phyloP scores from a whole-genome alignment of 2,113 vertebrate genomes.

The Muntiacus muntjak region DNA sequence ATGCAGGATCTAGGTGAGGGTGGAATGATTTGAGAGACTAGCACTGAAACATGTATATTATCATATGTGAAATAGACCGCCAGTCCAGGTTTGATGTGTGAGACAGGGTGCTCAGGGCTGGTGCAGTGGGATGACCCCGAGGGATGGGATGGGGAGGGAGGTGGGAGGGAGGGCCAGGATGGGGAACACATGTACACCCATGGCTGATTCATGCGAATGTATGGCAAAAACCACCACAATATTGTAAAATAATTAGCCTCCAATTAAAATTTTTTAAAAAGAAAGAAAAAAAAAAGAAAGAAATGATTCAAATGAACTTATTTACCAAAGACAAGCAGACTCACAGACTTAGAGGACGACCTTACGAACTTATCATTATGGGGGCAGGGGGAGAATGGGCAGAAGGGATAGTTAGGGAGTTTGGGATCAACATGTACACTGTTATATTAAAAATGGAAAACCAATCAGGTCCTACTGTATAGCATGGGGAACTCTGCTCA shows the following conservation, averaged over 20 bases:
- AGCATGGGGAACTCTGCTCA: not conserved
- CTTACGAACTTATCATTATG: not conserved
- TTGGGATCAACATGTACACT: not conserved
- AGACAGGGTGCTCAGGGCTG: not conserved
- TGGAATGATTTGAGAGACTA: not conserved
- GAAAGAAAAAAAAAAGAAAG: not conserved
- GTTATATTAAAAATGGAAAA: not conserved
- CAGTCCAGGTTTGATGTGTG: not conserved
- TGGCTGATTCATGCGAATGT: not conserved
- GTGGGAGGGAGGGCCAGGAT: not conserved
- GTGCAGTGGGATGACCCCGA: not conserved
- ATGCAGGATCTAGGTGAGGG: not conserved
- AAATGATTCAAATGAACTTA: not conserved
- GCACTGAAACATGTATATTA: not conserved
- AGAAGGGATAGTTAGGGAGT: not conserved
- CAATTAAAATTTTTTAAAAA: not conserved
- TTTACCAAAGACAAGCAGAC: not conserved
- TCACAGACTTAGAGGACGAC: not conserved
- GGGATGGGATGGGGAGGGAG: not conserved
- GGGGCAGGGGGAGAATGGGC: not conserved
- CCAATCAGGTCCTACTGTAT: not conserved
- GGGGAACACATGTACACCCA: not conserved
- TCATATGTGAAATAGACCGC: not conserved
- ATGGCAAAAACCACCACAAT: not conserved
- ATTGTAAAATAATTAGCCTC: not conserved